A percentile compares a stretch with the other conserved stretches of the same genome.
Conservation (phyloP, 2,888 invertebrate species). For the Erebia aethiops region DNA sequence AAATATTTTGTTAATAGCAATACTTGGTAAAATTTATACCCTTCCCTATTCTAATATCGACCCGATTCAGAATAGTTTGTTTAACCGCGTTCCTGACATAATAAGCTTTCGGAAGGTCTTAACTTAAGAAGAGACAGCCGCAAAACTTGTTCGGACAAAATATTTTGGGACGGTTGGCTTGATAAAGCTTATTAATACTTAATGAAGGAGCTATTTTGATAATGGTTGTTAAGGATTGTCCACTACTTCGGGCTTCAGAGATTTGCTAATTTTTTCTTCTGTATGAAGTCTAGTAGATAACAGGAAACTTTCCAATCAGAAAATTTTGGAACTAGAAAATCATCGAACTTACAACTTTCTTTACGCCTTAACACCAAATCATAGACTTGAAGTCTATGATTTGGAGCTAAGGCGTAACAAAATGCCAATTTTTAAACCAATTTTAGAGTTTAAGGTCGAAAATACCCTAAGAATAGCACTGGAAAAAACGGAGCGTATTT, state of each 20-base stretch:
- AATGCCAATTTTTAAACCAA: too few relatives aligned
- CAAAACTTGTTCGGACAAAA: slow-evolving; percentile 37
- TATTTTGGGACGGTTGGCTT: slow-evolving; percentile 30
- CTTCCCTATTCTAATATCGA: slow-evolving; percentile 14
- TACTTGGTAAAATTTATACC: slow-evolving; percentile 1
- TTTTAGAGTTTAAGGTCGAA: too few relatives aligned
- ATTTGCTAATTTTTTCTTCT: background rate
- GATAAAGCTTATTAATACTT: slow-evolving; percentile 22
- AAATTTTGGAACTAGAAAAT: background rate
- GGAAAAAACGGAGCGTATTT: too few relatives aligned
- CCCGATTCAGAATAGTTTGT: slow-evolving; percentile 34
- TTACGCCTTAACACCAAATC: background rate
- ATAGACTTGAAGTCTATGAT: background rate
- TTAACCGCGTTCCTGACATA: slow-evolving; percentile 35
- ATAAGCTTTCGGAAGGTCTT: slow-evolving; percentile 39
- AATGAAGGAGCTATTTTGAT: slow-evolving; percentile 18
- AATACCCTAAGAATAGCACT: too few relatives aligned
- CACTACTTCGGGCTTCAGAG: background rate
- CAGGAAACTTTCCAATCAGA: background rate
- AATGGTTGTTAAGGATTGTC: background rate
- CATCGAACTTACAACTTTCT: background rate
- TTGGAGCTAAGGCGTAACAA: too few relatives aligned
- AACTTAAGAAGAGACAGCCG: slow-evolving; percentile 39
- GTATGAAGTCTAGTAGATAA: background rate
- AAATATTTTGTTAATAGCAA: slow-evolving; percentile 1